Base-by-base conservation (phyloP, 1,140 invertebrate species). In the Chlorops oryzae region DNA sequence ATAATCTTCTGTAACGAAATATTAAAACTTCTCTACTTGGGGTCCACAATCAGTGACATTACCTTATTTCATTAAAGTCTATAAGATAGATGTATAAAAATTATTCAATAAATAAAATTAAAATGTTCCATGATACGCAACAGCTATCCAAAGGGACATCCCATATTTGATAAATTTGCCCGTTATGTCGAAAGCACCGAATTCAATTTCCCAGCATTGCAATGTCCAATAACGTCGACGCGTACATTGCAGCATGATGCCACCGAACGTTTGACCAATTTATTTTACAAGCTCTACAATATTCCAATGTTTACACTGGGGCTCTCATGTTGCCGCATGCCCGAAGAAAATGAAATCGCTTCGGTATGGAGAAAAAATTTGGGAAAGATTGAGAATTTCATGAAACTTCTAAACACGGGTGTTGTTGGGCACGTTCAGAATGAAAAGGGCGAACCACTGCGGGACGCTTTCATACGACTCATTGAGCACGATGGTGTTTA, bases 271-370 rank as follows among this genome's bases (percentile, higher is more conserved):
- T 34, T 83, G 15, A 77, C 81, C 3, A 80, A 83, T 61, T 55
- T 78, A 22, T 51, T 83, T 2, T 78, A 74, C 49, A 76, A 79
- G 27, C 69, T 78, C 53, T 82, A 74, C 51, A 73, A 77, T 12
- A 70, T 76, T 2, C 79, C 81, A 0, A 69, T 83, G 53, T 71
- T 80, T n/a, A 79, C 80, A 0, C 69, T 81, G 21, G 80, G 80
- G 2, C 51, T 83, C 5, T 78, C 81, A 38, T 93, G 90, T 59
- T 92, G 90, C 61, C 86, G 87, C 55, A 87, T 87, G 76, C 89
- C 90, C 1, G 50, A 62, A 2, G 73, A 82, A 12, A 70, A 73
- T 4, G 74, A 81, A 9, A 77, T 94, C 22, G 82, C 82, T 0
- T 76, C 73, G 35, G 78, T 90, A 5, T 94, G 89, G 89, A 78